Conservation (phyloP, 2,113 vertebrate genomes). For the Nematolebias whitei region DNA sequence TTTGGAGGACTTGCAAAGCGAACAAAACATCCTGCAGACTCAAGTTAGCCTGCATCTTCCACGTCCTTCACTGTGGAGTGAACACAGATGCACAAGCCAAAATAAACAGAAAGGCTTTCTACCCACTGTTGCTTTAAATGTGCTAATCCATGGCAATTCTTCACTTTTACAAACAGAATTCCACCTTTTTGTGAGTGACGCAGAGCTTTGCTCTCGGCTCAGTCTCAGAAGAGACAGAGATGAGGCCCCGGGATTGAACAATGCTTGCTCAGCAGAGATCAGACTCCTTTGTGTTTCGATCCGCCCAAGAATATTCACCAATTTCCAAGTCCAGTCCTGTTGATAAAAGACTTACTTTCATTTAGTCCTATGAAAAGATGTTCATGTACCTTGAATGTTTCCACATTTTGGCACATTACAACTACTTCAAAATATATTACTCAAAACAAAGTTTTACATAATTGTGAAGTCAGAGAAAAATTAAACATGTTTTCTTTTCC, state of each 20-base stretch:
- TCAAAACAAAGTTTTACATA: too few species aligned
- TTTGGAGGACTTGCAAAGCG: conserved; percentile 25
- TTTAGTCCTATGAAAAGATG: too few species aligned
- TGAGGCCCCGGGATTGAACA: conserved; percentile 53
- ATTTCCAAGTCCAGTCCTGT: too few species aligned
- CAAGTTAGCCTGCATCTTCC: conserved; percentile 28
- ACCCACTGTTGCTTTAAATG: conserved; percentile 65
- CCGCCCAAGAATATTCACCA: background rate
- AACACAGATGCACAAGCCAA: conserved; percentile 61
- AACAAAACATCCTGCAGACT: conserved; percentile 38
- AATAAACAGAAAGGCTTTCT: conserved; percentile 65
- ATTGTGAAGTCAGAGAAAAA: too few species aligned
- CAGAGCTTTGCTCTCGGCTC: conserved; percentile 63
- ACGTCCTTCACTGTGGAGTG: conserved; percentile 40
- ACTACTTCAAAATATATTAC: too few species aligned
- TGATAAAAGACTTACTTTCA: too few species aligned
- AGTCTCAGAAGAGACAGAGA: conserved; percentile 52
- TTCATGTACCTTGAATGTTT: too few species aligned
- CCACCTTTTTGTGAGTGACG: conserved; percentile 61
- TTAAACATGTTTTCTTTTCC: too few species aligned
- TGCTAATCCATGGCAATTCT: conserved; percentile 68
- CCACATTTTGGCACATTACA: too few species aligned
- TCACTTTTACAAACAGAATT: conserved; percentile 76
- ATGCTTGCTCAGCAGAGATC: conserved; percentile 52
- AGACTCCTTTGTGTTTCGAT: conserved; percentile 13